A percentile compares a stretch with the other conserved stretches of the same genome.
Evolutionary conservation across 2,797 vertebrate species (phyloP).

Genomic region (Ctenosaura bakeri): DNA sequence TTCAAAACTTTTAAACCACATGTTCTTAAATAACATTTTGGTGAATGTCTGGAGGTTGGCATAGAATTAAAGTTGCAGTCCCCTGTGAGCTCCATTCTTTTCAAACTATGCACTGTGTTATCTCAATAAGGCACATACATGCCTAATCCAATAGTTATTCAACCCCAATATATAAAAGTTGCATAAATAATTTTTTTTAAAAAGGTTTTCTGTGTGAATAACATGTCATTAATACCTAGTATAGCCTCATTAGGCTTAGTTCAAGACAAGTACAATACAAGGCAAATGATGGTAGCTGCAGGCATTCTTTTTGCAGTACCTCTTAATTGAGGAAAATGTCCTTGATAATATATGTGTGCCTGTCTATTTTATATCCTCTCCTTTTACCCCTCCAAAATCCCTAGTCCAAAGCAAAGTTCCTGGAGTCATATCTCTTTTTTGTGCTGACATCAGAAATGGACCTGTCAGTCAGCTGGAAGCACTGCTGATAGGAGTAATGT

Average conservation of each 20-base stretch:
- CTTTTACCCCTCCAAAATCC: rapidly evolving
- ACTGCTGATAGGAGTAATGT: constrained; percentile 17
- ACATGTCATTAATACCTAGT: neutral
- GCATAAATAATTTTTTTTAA: neutral
- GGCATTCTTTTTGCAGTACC: neutral
- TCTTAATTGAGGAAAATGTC: constrained; percentile 4
- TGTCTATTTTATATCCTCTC: neutral
- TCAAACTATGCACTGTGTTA: neutral
- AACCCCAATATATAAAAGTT: neutral
- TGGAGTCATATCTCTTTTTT: neutral
- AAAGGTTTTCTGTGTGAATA: neutral
- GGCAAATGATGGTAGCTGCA: constrained; percentile 3
- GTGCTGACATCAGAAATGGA: constrained; percentile 26
- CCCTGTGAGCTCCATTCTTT: neutral
- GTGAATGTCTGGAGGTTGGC: neutral
- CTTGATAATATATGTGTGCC: neutral
- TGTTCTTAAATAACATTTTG: neutral
- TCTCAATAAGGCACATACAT: neutral
- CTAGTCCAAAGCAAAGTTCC: neutral
- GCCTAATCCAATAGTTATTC: neutral
- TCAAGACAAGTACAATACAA: neutral
- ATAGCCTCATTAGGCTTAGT: neutral
- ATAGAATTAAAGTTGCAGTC: neutral
- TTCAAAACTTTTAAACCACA: neutral
- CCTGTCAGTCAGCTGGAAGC: constrained; percentile 10